Evolutionary conservation across 2,113 vertebrate species (phyloP), one percentile per base, ranked within the genome.

Genomic region (Rhinoderma darwinii): DNA sequence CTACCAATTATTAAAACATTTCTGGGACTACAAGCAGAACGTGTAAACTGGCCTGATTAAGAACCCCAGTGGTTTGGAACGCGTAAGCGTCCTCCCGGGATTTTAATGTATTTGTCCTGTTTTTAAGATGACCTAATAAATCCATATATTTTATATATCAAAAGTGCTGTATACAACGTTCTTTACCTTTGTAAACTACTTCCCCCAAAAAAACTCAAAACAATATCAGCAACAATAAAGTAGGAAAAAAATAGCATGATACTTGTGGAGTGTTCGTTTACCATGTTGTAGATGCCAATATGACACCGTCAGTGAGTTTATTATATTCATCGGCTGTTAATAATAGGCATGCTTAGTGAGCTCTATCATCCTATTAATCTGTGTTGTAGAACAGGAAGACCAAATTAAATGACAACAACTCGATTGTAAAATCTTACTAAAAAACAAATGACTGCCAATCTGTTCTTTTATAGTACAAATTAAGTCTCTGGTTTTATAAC

Each of bases 291-390:
- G 41, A 84, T 66, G 51, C 77, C 83, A 84, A 66, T 59, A 66
- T 77, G 83, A 84, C 73, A 63, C 73, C 56, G 61, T 32, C 43
- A 59, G 54, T 30, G 50, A 30, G 70, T 68, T 75, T 54, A 75
- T 75, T 84, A 59, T 54, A 77, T 54, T 84, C 39, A 63, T 77
- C n/a, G 18, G 22, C 41, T 32, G 83, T 61, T 84, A 84, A 76
- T 84, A 84, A 63, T 25, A 75, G 68, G 68, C 35, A 54, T 15
- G 39, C 54, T 77, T 63, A 77, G 54, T 32, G 68, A 63, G 75
- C 39, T 32, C 35, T 63, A 43, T 47, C 37, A 77, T 84, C 83
- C 73, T 77, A 30, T 63, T 84, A 77, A 76, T 84, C 72, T 77
- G 54, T 73, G 70, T 39, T 25, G 72, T 56, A 47, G 37, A 32